Evolutionary conservation across 2,797 vertebrate species (phyloP), one percentile per base, ranked within the genome.

Genomic region (Rhincodon typus): DNA sequence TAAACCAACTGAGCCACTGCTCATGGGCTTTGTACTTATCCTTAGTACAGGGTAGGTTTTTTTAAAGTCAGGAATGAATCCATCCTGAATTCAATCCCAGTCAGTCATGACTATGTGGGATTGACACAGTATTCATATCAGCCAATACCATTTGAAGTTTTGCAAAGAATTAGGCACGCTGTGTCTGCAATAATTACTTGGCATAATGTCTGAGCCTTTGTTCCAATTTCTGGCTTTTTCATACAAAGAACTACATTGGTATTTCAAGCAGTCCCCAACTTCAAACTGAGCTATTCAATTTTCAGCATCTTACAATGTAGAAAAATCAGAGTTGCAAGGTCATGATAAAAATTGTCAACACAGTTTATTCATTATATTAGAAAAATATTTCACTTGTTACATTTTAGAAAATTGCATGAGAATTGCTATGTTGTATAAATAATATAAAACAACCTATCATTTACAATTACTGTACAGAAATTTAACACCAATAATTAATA

Each of bases 251-350:
- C 46, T 34, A 1, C 17, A 34, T 34, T 95, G 70, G 17, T 77
- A 95, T 23, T 74, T 94, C 94, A 50, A 50, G 70, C 30, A 53
- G 23, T 2, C 67, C 34, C 46, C 30, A 53, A 95, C 7, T 95
- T 95, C 94, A 77, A 95, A 95, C 50, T 57, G 5, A 77, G 17
- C 27, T 46, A 77, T 95, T 72, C 42, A 72, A 94, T 70, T 94
- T 94, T 74, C 93, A 94, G 69, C 38, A 94, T 30, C 66, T 94
- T 94, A 27, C 27, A 53, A 53, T 53, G 10, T 19, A 34, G 42
- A 72, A 74, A 74, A 46, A 72, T 19, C 15, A 21, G 94, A n/a
- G n/a, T 95, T 95, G 42, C 42, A 74, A 95, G 46, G 46, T 57
- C 74, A 95, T 77, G 30, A 95, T 34, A 74, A 30, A 95, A 77